Conservation (phyloP, 2,113 vertebrate species). For the Grammomys dolichurus region DNA sequence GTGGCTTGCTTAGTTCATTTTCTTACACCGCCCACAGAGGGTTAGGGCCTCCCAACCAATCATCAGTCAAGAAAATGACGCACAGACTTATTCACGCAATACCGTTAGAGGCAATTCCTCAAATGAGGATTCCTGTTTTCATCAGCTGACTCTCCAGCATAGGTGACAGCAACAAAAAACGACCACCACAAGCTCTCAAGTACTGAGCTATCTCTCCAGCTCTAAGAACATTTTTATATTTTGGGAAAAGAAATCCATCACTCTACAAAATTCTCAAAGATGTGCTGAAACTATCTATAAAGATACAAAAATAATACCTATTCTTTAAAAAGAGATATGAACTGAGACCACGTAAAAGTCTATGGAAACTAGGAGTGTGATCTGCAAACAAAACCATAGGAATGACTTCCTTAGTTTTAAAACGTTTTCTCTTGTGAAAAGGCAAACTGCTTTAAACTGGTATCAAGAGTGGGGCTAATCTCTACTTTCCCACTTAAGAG, state of each 20-base stretch:
- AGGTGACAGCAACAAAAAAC: background rate
- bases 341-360: background rate
- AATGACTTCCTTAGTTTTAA: slow-evolving; percentile 19
- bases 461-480: slow-evolving; percentile 2
- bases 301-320: background rate
- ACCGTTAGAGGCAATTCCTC: background rate
- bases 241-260: background rate
- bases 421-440: background rate
- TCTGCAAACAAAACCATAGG: slow-evolving; percentile 9
- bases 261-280: background rate
- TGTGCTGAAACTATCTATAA: background rate
- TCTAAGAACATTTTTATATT: background rate
- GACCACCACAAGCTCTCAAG: background rate
- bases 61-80: background rate
- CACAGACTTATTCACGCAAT: background rate
- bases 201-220: background rate
- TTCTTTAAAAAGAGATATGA: slow-evolving; percentile 13
- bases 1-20: background rate
- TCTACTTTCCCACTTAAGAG: background rate
- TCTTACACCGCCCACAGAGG: background rate
- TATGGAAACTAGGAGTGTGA: background rate
- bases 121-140: background rate
- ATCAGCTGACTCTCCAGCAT: background rate
- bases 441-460: slow-evolving; percentile 28
- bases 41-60: background rate